Conservation (phyloP, 2,113 vertebrate species). For the Danionella cerebrum region DNA sequence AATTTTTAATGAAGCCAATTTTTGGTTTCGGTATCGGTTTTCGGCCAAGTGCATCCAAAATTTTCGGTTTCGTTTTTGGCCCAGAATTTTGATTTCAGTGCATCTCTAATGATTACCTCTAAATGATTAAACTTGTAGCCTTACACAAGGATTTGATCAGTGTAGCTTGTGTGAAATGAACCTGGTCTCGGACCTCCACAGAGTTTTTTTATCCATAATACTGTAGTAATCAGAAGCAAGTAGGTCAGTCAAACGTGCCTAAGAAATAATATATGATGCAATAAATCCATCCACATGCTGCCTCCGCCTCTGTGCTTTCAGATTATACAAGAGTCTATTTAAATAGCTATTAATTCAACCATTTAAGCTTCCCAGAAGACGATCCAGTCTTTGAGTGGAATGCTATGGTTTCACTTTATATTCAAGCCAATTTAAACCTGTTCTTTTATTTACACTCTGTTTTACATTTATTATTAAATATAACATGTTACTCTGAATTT, state of each 20-base stretch:
- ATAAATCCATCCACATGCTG: constrained; percentile 20
- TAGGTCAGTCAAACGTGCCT: constrained; percentile 28
- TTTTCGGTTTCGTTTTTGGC: no score
- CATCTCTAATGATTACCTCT: neutral
- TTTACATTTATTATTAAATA: neutral
- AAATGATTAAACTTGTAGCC: no score
- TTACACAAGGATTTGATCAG: neutral
- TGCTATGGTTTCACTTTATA: neutral
- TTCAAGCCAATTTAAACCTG: neutral
- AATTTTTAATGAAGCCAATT: no score
- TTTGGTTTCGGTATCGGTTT: no score
- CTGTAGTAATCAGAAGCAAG: constrained; percentile 15
- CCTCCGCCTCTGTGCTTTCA: constrained; percentile 14
- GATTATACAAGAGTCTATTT: constrained; percentile 3
- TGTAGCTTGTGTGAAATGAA: neutral
- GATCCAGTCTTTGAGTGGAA: neutral
- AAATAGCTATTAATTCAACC: neutral
- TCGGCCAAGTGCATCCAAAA: no score
- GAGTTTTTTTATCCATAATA: neutral
- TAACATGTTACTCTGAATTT: no score
- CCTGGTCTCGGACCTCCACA: neutral
- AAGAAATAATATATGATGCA: constrained; percentile 30
- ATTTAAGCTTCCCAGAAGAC: neutral
- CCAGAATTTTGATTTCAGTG: no score
- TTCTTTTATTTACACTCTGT: neutral